Percentiles rank a stretch among this genome's conserved stretches.
Conservation (phyloP, 2,797 vertebrate species). For the Chloroceryle inda region DNA sequence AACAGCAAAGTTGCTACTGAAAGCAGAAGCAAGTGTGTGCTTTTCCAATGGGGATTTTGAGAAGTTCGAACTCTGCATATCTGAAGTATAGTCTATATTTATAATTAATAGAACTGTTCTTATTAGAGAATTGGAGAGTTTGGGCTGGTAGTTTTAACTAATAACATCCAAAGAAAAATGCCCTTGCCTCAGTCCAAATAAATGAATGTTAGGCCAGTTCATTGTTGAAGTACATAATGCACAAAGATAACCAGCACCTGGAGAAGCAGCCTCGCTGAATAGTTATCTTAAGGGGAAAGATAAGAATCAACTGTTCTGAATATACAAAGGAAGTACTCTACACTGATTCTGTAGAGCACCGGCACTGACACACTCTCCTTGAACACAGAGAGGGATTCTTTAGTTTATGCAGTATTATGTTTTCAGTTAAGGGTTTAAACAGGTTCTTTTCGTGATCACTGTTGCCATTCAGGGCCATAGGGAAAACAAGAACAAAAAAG, state of each 20-base stretch:
- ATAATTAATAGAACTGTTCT: constrained; percentile 2
- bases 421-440: neutral
- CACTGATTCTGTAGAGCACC: neutral
- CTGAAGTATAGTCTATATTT: neutral
- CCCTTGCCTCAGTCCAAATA: neutral
- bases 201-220: neutral
- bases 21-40: neutral
- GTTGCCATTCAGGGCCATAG: neutral
- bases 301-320: neutral
- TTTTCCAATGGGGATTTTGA: constrained; percentile 3
- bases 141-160: neutral
- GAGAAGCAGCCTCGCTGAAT: neutral
- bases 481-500: neutral
- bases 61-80: neutral
- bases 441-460: neutral
- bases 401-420: neutral
- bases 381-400: neutral
- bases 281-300: neutral
- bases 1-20: neutral
- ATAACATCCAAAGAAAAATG: neutral
- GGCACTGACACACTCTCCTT: neutral
- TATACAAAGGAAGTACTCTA: neutral
- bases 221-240: neutral
- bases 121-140: neutral
- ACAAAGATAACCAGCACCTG: neutral